A percentile compares a stretch with the other conserved stretches of the same genome.
These are phyloP conservation scores for Ciconia nigra DNA, from an alignment of 2,797 vertebrate species.

Conservation along the genomic window DNA sequence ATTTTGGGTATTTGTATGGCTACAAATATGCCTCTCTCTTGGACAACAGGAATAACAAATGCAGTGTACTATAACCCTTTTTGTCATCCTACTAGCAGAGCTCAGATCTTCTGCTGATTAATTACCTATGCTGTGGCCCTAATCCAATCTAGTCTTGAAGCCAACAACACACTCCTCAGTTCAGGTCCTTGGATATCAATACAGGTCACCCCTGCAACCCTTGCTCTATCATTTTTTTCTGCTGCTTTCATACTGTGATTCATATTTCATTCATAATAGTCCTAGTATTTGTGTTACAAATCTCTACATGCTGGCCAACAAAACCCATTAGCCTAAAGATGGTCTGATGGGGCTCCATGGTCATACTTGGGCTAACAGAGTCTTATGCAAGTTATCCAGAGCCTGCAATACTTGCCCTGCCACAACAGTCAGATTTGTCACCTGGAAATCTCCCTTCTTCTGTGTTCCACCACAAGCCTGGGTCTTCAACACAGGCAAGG, in stretches of 20 bases:
- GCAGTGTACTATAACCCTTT: background rate
- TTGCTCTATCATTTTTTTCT: background rate
- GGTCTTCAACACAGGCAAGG: background rate
- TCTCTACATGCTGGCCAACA: background rate
- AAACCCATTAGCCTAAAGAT: background rate
- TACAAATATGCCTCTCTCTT: background rate
- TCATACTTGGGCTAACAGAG: background rate
- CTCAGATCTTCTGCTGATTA: background rate
- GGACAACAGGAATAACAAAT: background rate
- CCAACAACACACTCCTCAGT: background rate
- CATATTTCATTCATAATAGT: background rate
- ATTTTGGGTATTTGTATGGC: background rate
- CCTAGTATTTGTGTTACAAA: background rate
- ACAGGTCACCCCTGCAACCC: background rate
- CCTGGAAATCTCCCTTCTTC: background rate
- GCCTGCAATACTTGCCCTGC: background rate
- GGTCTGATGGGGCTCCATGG: background rate
- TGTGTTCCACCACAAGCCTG: background rate
- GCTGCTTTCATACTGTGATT: background rate
- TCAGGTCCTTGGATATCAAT: background rate
- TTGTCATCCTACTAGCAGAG: background rate
- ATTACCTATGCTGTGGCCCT: background rate
- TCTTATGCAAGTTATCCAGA: background rate
- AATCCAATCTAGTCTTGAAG: background rate
- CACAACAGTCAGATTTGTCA: background rate